These are phyloP conservation scores for Poecilia velifera DNA, from an alignment of 2,797 vertebrate species.

Conservation along the genomic window DNA sequence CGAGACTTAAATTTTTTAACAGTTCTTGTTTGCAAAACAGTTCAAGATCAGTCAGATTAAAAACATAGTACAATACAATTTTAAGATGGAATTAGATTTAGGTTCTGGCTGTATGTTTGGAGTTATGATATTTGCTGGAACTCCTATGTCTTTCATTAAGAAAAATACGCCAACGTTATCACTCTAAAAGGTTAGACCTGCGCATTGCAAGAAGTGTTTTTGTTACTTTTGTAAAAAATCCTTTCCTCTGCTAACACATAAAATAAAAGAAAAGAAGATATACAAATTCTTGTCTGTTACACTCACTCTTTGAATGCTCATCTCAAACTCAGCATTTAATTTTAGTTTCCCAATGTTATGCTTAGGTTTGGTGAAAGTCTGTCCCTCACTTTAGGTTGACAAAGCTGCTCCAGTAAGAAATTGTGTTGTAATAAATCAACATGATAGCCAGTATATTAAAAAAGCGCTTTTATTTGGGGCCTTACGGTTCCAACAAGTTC, in stretches of 20 bases:
- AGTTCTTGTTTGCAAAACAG: neutral
- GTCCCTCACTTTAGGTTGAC: conserved; percentile 4
- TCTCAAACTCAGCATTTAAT: neutral
- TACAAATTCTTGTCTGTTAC: neutral
- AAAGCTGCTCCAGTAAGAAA: conserved; percentile 14
- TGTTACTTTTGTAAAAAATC: neutral
- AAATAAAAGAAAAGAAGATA: neutral
- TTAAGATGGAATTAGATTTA: neutral
- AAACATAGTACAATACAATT: neutral
- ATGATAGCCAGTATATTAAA: conserved; percentile 14
- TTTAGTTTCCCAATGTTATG: neutral
- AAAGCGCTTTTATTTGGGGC: conserved; percentile 1
- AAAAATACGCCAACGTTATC: neutral
- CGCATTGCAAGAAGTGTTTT: neutral
- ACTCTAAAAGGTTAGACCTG: neutral
- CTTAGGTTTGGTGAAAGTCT: neutral
- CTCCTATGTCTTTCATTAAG: neutral
- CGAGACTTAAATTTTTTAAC: neutral
- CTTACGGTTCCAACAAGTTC: conserved; percentile 37
- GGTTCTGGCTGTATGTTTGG: neutral
- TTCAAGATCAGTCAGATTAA: neutral
- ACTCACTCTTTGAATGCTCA: neutral
- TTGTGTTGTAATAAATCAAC: conserved; percentile 28
- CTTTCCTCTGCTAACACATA: neutral
- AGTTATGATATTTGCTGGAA: neutral